Evolutionary conservation across 2,113 vertebrate genomes (phyloP), one percentile per base, ranked within the genome.

Genomic region (Hydropotes inermis): DNA sequence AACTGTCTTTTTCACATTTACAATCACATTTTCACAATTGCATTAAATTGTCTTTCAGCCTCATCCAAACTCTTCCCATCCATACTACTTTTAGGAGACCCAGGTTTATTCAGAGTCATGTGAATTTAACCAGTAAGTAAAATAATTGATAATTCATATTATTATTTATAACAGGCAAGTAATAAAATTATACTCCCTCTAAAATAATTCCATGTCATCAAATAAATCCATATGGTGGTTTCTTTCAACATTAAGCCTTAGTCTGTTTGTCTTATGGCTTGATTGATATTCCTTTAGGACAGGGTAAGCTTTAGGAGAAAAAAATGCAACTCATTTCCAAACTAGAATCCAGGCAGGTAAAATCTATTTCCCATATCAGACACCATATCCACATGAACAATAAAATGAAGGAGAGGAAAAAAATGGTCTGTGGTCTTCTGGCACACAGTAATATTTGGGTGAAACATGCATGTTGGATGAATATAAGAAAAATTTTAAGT

Each of bases 281-380:
- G 43, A 92, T 57, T 85, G n/a, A 57, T 89, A 81, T 89, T 95
- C 82, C 86, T 93, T 97, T 45, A 94, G 39, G 6, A 67, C 2
- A 83, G 47, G 3, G n/a, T 74, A 45, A 64, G 43, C 50, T 5
- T 1, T 84, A 30, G 52, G 27, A 87, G 17, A 70, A 30, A 67
- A 83, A 83, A 94, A 87, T 78, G 13, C 33, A 88, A 60, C 86
- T 39, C 1, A 25, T 89, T 89, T 27, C n/a, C 79, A 94, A 50
- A 25, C n/a, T 57, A 54, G 39, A 93, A 93, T 89, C 58, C 7
- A 86, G 58, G n/a, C 30, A 84, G 45, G 61, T 96, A 92, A 95
- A 91, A 83, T 88, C 16, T 74, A 64, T 97, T 89, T 79, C 33
- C 33, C 28, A 45, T 64, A 43, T 89, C 86, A 93, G 67, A 87